Base-by-base conservation (phyloP, 2,113 vertebrate genomes). In the Trogon melanurus region DNA sequence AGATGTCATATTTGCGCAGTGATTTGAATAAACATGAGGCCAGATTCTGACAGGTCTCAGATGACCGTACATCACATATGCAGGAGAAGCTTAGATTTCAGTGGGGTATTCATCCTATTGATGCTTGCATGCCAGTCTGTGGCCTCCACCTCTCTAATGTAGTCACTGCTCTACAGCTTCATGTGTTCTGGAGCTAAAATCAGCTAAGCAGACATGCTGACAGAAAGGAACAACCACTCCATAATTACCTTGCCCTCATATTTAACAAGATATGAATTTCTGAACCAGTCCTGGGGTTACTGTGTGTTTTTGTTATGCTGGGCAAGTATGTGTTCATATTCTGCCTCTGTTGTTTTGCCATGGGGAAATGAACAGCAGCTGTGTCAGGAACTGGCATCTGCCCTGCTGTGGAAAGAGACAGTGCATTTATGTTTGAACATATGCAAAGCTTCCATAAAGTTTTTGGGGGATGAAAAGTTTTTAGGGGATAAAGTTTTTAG, bases 11-110 rank as follows among this genome's bases (percentile, higher is more conserved):
- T 93, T 96, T 92, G 41, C 47, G 85, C 22, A 60, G 34, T 56
- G 74, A 87, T 85, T 88, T 92, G 85, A 94, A 80, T 89, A 91
- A 92, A 62, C n/a, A 30, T 7, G 56, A 84, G 45, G 38, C 50
- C 26, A 9, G 69, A 23, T 91, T 85, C 50, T 67, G 65, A 48
- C 66, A 66, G 22, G 44, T 91, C 64, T 61, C 32, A 7, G 76
- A 64, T 58, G 83, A 45, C 19, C 8, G 1, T 48, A 66, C 14
- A 19, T 53, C 57, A 75, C 7, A 23, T 82, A 48, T 1, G 2
- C 23, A 56, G 23, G 75, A 51, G 25, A 10, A 17, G 8, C 15
- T 14, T 30, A 25, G 21, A 47, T 58, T 91, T n/a, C 76, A 50
- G 5, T 3, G 9, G 75, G 45, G 21, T 67, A 8, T 58, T 90